Percentiles rank a stretch among this genome's conserved stretches.
phyloP scores from a whole-genome alignment of 2,888 invertebrate species.

The Glaucopsyche alexis region DNA sequence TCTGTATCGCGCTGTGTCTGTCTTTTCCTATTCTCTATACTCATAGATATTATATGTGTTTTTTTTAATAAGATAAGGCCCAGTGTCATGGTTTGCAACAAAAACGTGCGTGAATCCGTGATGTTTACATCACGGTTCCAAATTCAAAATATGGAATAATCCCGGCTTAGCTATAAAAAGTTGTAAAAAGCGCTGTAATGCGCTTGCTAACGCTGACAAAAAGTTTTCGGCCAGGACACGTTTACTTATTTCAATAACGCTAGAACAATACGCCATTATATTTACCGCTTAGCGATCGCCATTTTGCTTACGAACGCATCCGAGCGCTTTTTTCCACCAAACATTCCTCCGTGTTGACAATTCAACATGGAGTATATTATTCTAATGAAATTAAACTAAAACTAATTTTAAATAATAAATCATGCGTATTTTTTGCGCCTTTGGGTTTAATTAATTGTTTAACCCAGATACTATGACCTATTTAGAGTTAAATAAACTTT shows the following conservation, averaged over 20 bases:
- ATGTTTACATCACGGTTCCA: neutral
- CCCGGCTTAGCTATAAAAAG: neutral
- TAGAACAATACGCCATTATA: too few relatives aligned
- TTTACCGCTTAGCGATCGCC: too few relatives aligned
- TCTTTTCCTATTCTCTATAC: too few relatives aligned
- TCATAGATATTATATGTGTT: neutral
- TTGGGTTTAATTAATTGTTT: constrained; percentile 12
- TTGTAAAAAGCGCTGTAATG: too few relatives aligned
- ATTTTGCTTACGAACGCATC: too few relatives aligned
- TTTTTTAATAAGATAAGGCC: neutral
- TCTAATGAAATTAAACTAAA: constrained; percentile 9
- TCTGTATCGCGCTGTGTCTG: too few relatives aligned
- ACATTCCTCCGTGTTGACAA: too few relatives aligned
- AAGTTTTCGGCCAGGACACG: too few relatives aligned
- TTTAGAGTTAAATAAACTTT: neutral
- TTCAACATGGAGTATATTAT: constrained; percentile 1
- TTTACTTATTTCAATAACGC: too few relatives aligned
- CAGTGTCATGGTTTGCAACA: neutral
- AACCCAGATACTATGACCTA: constrained; percentile 2
- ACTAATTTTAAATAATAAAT: constrained; percentile 16
- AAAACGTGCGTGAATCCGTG: neutral
- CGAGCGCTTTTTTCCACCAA: too few relatives aligned
- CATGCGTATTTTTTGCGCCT: constrained; percentile 12
- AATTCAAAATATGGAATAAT: neutral
- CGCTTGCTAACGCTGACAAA: too few relatives aligned